phyloP scores from a whole-genome alignment of 2,113 vertebrate species.

The Scolopax mira region DNA sequence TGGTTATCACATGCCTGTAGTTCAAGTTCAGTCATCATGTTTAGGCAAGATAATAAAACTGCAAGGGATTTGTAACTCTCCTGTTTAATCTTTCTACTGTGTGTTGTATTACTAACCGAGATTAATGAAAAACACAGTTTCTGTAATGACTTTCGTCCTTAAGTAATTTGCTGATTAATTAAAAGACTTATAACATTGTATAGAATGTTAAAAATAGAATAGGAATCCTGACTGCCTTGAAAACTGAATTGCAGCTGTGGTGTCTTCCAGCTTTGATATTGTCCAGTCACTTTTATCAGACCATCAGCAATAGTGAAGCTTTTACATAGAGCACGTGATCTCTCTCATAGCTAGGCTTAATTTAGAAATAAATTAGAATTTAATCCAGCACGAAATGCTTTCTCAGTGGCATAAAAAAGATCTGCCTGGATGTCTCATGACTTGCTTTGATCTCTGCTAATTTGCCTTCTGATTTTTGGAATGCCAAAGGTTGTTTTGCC shows the following conservation, averaged over 20 bases:
- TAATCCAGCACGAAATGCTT: background rate
- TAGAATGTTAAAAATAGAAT: background rate
- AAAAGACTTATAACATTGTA: background rate
- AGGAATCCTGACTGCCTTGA: background rate
- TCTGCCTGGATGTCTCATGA: background rate
- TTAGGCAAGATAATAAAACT: background rate
- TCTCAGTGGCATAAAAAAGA: background rate
- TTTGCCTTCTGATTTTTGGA: background rate
- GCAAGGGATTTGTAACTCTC: background rate
- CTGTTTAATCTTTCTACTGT: background rate
- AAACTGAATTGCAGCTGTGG: background rate
- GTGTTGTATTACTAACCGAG: background rate
- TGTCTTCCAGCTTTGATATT: background rate
- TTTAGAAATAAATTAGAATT: background rate
- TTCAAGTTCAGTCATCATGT: background rate
- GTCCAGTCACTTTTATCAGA: background rate
- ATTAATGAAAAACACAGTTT: background rate
- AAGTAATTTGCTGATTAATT: background rate
- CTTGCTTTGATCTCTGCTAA: background rate
- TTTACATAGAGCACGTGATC: accelerated
- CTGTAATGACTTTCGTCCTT: background rate
- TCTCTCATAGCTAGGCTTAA: background rate
- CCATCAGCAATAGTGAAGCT: background rate
- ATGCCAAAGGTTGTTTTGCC: background rate
- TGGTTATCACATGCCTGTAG: background rate